A percentile compares a stretch with the other conserved stretches of the same genome.
These are phyloP conservation scores for Amniataba percoides DNA, from an alignment of 2,797 vertebrate species.

Conservation along the genomic window DNA sequence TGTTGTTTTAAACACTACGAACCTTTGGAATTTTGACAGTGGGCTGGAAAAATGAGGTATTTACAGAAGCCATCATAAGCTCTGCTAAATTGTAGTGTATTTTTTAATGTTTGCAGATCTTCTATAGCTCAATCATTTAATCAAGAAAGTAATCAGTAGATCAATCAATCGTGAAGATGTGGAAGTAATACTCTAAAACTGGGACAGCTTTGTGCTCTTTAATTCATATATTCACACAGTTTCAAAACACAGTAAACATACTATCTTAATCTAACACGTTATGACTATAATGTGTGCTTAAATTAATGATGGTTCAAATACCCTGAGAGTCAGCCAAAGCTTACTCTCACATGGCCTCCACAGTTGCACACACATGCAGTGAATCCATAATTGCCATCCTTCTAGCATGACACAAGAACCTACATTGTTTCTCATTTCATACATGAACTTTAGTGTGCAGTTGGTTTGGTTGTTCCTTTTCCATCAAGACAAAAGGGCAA, in stretches of 20 bases:
- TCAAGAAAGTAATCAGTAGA: not conserved
- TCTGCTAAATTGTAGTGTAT: not conserved
- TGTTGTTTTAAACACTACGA: not conserved
- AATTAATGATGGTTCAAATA: not conserved
- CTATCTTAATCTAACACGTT: not conserved
- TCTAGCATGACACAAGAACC: not conserved
- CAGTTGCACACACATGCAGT: too few species aligned
- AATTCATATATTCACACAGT: too few species aligned
- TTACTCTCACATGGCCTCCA: not conserved
- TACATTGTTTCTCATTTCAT: not conserved
- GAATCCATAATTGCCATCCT: not conserved
- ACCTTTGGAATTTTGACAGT: not conserved
- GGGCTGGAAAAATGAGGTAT: not conserved
- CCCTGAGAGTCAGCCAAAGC: not conserved
- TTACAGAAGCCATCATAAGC: not conserved
- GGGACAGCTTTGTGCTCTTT: too few species aligned
- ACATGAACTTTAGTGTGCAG: not conserved
- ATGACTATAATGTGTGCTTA: not conserved
- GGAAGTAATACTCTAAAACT: not conserved
- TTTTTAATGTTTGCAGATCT: not conserved
- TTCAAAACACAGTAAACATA: too few species aligned
- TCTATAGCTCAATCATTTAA: not conserved
- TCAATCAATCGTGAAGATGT: not conserved
- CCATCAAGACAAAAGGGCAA: constrained; percentile 41
- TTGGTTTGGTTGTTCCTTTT: constrained; percentile 24